These are phyloP conservation scores for Drosophila subsilvestris DNA, from an alignment of 2,888 invertebrate genomes.

Conservation along the genomic window DNA sequence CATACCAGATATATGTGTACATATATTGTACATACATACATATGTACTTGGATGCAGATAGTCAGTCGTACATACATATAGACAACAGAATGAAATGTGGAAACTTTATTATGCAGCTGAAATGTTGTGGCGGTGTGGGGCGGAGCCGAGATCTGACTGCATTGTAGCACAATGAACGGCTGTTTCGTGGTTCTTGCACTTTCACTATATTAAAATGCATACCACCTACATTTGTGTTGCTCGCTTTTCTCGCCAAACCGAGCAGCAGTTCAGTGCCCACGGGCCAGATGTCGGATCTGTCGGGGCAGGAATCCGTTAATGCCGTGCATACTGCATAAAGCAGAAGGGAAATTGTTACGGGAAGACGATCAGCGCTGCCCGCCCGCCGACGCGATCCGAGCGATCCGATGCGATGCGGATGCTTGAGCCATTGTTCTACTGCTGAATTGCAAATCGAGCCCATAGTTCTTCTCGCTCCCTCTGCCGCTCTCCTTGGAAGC, in stretches of 20 bases:
- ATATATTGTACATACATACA: conserved; percentile 6
- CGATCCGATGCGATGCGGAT: conserved; percentile 56
- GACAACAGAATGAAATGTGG: conserved; percentile 28
- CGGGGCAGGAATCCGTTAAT: conserved; percentile 64
- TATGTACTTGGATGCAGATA: conserved; percentile 1
- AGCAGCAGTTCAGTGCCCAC: conserved; percentile 67
- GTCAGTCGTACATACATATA: background rate
- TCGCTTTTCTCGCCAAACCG: conserved; percentile 43
- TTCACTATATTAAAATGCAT: conserved; percentile 77
- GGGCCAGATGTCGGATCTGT: conserved; percentile 30
- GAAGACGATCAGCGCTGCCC: conserved; percentile 59
- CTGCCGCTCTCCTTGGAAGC: conserved; percentile 39
- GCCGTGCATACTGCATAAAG: conserved; percentile 67
- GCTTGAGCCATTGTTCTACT: conserved; percentile 71
- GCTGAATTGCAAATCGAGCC: conserved; percentile 73
- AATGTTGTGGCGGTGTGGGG: conserved; percentile 1
- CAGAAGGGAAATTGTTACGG: conserved; percentile 72
- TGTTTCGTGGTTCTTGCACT: conserved; percentile 62
- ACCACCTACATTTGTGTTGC: conserved; percentile 76
- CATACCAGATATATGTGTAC: conserved; percentile 12
- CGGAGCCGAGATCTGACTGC: conserved; percentile 11
- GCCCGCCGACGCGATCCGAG: conserved; percentile 27
- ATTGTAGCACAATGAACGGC: conserved; percentile 50
- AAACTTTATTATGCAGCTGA: conserved; percentile 36
- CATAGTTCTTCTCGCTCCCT: conserved; percentile 56